Evolutionary conservation across 53 echinoderm and acorn worm species (phyloP).

Genomic region (Arbacia lixula): DNA sequence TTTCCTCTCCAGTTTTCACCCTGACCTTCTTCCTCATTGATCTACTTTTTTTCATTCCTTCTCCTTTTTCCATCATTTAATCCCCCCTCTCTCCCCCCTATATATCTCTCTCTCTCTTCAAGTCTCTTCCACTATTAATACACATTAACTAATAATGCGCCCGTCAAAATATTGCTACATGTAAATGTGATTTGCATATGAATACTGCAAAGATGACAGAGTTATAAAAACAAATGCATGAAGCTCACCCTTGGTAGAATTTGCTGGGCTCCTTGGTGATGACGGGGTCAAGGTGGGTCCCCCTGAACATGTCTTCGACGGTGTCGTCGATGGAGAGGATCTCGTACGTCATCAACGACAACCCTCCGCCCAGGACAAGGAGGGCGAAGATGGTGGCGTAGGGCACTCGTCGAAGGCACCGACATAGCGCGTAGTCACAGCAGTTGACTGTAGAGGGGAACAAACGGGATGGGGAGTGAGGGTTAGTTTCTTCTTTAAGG

Average conservation of each 20-base stretch:
- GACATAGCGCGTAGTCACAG: constrained; percentile 87
- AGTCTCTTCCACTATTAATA: too few relatives aligned
- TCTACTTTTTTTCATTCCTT: too few relatives aligned
- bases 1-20: too few relatives aligned
- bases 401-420: constrained; percentile 83
- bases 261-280: constrained; percentile 43
- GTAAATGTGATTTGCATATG: too few relatives aligned
- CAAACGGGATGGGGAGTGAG: too few relatives aligned
- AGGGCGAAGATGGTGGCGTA: constrained; percentile 89
- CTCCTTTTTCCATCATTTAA: too few relatives aligned
- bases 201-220: not conserved
- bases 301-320: constrained; percentile 72
- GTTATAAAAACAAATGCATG: not conserved
- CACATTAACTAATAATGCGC: too few relatives aligned
- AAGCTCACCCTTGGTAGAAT: constrained; percentile 47
- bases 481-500: too few relatives aligned
- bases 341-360: constrained; percentile 86
- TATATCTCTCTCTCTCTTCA: not conserved
- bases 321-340: constrained; percentile 68
- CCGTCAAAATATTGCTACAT: too few relatives aligned
- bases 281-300: constrained; percentile 63
- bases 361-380: constrained; percentile 77
- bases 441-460: constrained; percentile 53
- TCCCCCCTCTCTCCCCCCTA: not conserved
- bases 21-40: too few relatives aligned